These are phyloP conservation scores for Grammomys surdaster DNA, from an alignment of 2,113 vertebrate species.

Conservation along the genomic window DNA sequence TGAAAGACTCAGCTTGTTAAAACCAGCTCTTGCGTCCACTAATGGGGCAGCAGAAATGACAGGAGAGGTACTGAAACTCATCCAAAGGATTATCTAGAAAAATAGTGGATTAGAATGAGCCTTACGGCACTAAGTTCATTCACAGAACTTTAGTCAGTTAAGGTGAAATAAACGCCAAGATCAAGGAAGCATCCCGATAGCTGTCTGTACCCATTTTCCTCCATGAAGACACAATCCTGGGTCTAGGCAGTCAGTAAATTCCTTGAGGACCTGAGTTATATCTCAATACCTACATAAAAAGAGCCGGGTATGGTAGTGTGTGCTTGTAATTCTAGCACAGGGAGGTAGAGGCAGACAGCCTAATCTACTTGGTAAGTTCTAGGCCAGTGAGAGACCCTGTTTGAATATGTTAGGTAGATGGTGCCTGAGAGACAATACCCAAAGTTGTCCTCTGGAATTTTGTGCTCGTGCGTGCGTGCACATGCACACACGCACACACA, in stretches of 20 bases:
- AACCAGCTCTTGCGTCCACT: not conserved
- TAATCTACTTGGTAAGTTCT: not conserved
- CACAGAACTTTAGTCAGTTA: constrained; percentile 7
- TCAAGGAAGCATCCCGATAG: not conserved
- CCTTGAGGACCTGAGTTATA: too few relatives aligned
- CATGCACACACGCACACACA: too few relatives aligned
- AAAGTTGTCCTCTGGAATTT: not conserved
- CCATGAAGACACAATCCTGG: not conserved
- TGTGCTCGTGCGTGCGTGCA: too few relatives aligned
- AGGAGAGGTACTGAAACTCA: not conserved
- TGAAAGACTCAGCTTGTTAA: not conserved
- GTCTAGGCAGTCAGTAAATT: not conserved
- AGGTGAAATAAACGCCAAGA: not conserved
- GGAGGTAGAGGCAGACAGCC: not conserved
- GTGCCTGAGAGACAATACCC: not conserved
- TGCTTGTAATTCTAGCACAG: not conserved
- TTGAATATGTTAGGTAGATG: not conserved
- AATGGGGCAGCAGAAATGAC: not conserved
- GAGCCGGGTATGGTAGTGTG: not conserved
- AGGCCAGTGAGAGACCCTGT: not conserved
- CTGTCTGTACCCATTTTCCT: not conserved
- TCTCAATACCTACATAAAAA: not conserved
- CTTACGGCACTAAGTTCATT: not conserved
- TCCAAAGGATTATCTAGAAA: constrained; percentile 12
- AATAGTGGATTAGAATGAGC: not conserved